phyloP scores from a whole-genome alignment of 2,113 vertebrate species.

The Glareola pratincola region DNA sequence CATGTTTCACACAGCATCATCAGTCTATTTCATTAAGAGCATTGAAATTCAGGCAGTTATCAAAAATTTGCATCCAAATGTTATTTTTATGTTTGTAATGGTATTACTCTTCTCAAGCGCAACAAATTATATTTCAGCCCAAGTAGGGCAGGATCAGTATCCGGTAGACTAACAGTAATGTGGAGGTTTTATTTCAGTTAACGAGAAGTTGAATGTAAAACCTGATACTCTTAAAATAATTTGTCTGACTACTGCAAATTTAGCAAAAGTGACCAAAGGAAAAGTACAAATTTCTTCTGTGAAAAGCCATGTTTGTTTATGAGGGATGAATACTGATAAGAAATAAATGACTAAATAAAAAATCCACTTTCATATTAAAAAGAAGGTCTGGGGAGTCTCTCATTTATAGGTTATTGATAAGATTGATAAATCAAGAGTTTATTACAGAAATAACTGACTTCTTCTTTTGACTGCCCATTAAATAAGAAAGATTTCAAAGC shows the following conservation, averaged over 20 bases:
- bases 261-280: neutral
- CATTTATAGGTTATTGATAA: constrained; percentile 32
- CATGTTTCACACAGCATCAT: neutral
- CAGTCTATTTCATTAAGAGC: neutral
- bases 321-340: neutral
- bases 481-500: neutral
- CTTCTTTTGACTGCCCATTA: neutral
- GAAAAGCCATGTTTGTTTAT: neutral
- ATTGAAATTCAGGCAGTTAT: neutral
- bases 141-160: neutral
- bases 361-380: neutral
- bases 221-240: neutral
- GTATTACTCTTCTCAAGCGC: neutral
- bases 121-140: neutral
- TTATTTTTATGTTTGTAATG: neutral
- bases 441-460: neutral
- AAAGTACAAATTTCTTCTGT: neutral
- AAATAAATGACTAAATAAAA: neutral
- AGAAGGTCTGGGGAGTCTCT: neutral
- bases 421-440: constrained; percentile 3
- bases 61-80: neutral
- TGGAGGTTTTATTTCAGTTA: neutral
- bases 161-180: neutral
- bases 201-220: neutral
- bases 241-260: neutral